Percentiles rank a stretch among this genome's conserved stretches.
Evolutionary conservation across 2,888 invertebrate species (phyloP).

Genomic region (Dolichomitus sp.): DNA sequence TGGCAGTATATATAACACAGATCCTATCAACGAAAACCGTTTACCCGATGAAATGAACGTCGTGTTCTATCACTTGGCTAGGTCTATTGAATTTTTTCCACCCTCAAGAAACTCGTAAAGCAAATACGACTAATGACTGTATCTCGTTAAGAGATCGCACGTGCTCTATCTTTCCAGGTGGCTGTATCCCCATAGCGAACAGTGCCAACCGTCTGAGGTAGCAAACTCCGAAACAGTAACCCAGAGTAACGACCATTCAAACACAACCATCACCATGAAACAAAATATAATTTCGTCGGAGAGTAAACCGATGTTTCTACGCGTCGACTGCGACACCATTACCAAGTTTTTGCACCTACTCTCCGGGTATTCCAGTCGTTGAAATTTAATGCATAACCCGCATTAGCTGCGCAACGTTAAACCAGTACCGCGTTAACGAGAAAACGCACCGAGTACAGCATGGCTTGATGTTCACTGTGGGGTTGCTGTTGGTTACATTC

Average conservation of each 20-base stretch:
- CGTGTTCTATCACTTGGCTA: background rate
- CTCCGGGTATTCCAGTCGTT: slow-evolving; percentile 48
- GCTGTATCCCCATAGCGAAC: background rate
- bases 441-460: slow-evolving; percentile 45
- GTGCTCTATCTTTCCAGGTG: slow-evolving; percentile 78
- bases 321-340: background rate
- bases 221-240: slow-evolving; percentile 1
- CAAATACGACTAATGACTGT: slow-evolving; percentile 82
- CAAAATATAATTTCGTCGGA: slow-evolving; percentile 6
- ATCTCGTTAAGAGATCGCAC: slow-evolving; percentile 80
- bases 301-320: slow-evolving; percentile 34
- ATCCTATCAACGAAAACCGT: background rate
- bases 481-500: slow-evolving; percentile 33
- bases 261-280: background rate
- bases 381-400: slow-evolving; percentile 58
- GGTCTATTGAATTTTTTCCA: background rate
- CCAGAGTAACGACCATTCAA: background rate
- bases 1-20: no score
- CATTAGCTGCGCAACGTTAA: slow-evolving; percentile 51
- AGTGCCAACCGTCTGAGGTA: background rate
- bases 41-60: background rate
- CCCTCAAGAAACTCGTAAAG: slow-evolving; percentile 72
- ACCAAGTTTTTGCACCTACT: slow-evolving; percentile 18
- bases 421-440: slow-evolving; percentile 48
- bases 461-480: slow-evolving; percentile 42